Base-by-base conservation (phyloP, 2,797 vertebrate species). In the Neomorphus geoffroyi region DNA sequence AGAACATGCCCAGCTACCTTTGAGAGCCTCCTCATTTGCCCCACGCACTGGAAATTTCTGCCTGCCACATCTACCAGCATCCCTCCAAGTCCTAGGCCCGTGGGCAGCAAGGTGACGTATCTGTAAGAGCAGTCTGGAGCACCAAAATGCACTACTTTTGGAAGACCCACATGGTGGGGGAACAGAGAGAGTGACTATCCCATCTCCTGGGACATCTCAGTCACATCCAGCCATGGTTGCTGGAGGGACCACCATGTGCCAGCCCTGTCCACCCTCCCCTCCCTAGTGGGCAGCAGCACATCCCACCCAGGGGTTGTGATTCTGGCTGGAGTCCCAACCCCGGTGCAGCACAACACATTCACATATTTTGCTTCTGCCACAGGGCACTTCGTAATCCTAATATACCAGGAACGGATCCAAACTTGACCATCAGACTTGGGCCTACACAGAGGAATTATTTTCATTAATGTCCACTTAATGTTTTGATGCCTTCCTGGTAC, bases 1-100 rank as follows among this genome's bases (percentile, higher is more conserved):
- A 45, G 46, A n/a, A 67, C 0, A 0, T 13, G 23, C 16, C 56
- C n/a, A 21, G 53, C 27, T 51, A 32, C 53, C 32, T 51, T 28
- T 13, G 28, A 66, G 45, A 66, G 7, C 30, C 45, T 33, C 24
- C 0, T 9, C 3, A 30, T 22, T 48, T 12, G 28, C 13, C 60
- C 51, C 3, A 2, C 4, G 19, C 1, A 4, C 11, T 0, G 1
- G 17, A n/a, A 2, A 21, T 22, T 78, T 71, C 39, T 30, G 28
- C n/a, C 53, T 33, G 39, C 30, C 24, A 13, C 11, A 13, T 24
- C 45, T 37, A 24, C 9, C 2, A 1, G 35, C 2, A 10, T 27
- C 3, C 0, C 35, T 35, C 30, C 70, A 41, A 57, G 43, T 18
- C 56, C 33, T 22, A 41, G 33, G 13, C 24, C 69, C 1, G 3